Percentiles rank a stretch among this genome's conserved stretches.
These are phyloP conservation scores for Sinhomidia bicolor DNA, from an alignment of 2,888 invertebrate genomes.

Conservation along the genomic window DNA sequence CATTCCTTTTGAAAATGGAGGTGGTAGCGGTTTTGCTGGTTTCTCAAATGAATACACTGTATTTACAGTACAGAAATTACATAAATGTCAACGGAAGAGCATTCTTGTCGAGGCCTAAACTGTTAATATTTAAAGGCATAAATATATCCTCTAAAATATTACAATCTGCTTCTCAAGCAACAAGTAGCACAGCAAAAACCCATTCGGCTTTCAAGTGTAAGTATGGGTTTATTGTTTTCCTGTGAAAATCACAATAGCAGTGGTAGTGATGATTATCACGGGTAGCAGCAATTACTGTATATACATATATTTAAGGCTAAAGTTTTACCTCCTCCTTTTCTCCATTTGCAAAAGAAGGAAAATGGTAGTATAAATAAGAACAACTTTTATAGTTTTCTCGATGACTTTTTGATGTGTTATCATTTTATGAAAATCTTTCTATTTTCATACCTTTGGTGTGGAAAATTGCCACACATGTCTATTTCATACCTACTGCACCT, in stretches of 20 bases:
- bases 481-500: not conserved
- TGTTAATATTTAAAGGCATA: too few species aligned
- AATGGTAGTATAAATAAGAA: too few species aligned
- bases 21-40: conserved; percentile 24
- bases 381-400: too few species aligned
- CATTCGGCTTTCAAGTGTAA: not conserved
- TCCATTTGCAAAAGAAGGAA: too few species aligned
- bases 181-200: not conserved
- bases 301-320: too few species aligned
- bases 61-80: too few species aligned
- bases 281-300: not conserved
- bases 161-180: not conserved
- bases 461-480: not conserved
- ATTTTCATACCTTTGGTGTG: conserved; percentile 24
- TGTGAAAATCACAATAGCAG: not conserved
- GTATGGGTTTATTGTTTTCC: conserved; percentile 1
- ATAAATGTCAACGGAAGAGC: too few species aligned
- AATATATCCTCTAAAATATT: too few species aligned
- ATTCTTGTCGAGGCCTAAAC: too few species aligned
- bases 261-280: not conserved
- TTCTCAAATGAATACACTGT: too few species aligned
- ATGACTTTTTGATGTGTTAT: not conserved
- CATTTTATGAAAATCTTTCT: conserved; percentile 5
- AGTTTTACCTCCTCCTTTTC: too few species aligned
- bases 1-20: not conserved